Percentiles rank a stretch among this genome's conserved stretches.
These are phyloP conservation scores for Synergus itoensis DNA, from an alignment of 2,888 invertebrate species.

Conservation along the genomic window DNA sequence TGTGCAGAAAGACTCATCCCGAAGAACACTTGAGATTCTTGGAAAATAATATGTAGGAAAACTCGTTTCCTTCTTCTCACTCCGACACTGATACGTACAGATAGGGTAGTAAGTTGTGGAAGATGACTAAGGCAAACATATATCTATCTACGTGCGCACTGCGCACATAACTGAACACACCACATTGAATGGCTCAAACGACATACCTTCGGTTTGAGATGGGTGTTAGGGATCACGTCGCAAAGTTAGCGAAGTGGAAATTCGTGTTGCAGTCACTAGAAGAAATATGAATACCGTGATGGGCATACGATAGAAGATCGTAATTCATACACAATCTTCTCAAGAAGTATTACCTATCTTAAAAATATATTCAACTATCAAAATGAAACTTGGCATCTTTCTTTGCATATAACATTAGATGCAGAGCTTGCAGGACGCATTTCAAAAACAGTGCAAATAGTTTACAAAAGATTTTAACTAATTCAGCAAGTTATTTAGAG, in stretches of 20 bases:
- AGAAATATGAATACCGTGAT: slow-evolving; percentile 66
- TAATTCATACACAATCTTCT: slow-evolving; percentile 22
- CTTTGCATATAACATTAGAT: not conserved
- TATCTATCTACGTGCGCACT: slow-evolving; percentile 31
- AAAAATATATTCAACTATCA: not conserved
- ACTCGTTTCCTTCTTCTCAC: slow-evolving; percentile 31
- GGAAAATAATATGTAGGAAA: slow-evolving; percentile 19
- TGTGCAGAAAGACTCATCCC: not conserved
- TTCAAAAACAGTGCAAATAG: no score
- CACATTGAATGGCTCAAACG: not conserved
- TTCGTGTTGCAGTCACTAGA: slow-evolving; percentile 65
- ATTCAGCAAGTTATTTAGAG: no score
- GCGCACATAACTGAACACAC: slow-evolving; percentile 6
- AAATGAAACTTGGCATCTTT: not conserved
- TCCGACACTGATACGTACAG: slow-evolving; percentile 1
- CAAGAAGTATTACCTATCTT: slow-evolving; percentile 16
- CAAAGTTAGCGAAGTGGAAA: slow-evolving; percentile 66
- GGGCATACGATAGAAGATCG: slow-evolving; percentile 57
- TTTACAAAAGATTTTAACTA: no score
- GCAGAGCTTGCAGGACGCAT: not conserved
- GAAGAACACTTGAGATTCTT: not conserved
- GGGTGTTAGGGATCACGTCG: slow-evolving; percentile 55
- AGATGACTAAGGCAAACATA: slow-evolving; percentile 31
- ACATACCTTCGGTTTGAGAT: slow-evolving; percentile 30
- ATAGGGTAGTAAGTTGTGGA: slow-evolving; percentile 24